Evolutionary conservation across 2,797 vertebrate genomes (phyloP).

Genomic region (Myotis findleyi): DNA sequence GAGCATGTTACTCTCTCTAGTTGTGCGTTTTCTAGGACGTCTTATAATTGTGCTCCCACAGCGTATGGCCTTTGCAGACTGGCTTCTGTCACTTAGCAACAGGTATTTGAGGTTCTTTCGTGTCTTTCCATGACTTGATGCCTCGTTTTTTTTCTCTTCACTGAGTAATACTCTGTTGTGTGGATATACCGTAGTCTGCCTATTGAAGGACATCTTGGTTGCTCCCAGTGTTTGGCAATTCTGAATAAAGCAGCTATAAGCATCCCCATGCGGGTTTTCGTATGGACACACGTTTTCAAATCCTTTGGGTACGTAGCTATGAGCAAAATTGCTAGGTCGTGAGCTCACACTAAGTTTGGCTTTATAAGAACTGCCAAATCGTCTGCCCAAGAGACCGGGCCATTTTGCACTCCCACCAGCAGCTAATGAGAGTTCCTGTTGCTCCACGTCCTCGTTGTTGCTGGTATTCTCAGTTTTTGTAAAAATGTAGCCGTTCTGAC

Average conservation of each 20-base stretch:
- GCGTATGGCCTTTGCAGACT: not conserved
- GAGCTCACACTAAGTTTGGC: not conserved
- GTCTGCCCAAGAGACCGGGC: not conserved
- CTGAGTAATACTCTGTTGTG: not conserved
- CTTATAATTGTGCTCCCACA: not conserved
- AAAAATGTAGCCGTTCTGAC: not conserved
- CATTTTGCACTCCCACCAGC: not conserved
- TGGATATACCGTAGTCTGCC: not conserved
- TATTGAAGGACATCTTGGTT: slow-evolving; percentile 5
- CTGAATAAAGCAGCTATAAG: slow-evolving; percentile 40
- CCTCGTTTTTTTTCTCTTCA: not conserved
- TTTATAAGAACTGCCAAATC: not conserved
- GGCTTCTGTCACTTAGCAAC: not conserved
- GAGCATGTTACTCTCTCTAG: not conserved
- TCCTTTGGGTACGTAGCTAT: not conserved
- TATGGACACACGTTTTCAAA: not conserved
- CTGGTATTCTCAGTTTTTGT: not conserved
- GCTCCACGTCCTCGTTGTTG: not conserved
- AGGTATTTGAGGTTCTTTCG: not conserved
- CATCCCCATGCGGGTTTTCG: not conserved
- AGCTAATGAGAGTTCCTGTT: not conserved
- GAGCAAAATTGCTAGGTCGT: not conserved
- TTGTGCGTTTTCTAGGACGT: slow-evolving; percentile 12
- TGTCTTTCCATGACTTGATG: not conserved
- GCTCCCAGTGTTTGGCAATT: not conserved